These are phyloP conservation scores for Lepidothrix coronata DNA, from an alignment of 2,113 vertebrate species.

Conservation along the genomic window DNA sequence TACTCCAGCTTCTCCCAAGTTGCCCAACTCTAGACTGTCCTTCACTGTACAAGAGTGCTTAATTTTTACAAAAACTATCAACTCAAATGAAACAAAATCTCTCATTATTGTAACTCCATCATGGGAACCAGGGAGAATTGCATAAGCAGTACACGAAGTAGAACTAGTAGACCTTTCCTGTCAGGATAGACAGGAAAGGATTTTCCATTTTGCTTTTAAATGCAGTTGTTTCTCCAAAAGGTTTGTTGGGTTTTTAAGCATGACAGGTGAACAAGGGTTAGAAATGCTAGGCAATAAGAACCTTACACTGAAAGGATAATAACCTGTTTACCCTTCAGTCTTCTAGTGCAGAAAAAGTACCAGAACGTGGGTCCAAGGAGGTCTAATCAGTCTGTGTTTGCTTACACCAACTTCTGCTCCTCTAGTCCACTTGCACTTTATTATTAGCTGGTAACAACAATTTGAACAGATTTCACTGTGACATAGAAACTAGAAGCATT, in stretches of 20 bases:
- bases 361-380: not conserved
- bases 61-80: not conserved
- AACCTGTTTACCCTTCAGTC: not conserved
- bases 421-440: not conserved
- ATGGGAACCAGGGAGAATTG: not conserved
- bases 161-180: not conserved
- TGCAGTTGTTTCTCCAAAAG: not conserved
- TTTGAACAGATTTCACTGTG: not conserved
- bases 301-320: not conserved
- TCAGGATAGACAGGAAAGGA: not conserved
- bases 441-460: conserved; percentile 13
- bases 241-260: not conserved
- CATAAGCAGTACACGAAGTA: not conserved
- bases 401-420: not conserved
- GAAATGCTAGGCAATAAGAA: not conserved
- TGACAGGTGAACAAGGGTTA: not conserved
- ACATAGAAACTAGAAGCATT: not conserved
- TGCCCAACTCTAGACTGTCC: not conserved
- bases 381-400: too few relatives aligned
- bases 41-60: not conserved
- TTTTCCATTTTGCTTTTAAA: not conserved
- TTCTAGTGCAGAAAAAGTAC: not conserved
- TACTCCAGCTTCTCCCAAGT: not conserved
- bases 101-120: not conserved
- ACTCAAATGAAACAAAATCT: not conserved